A percentile compares a stretch with the other conserved stretches of the same genome.
These are phyloP conservation scores for Centruroides vittatus DNA, from an alignment of 1,140 invertebrate genomes.

Conservation along the genomic window DNA sequence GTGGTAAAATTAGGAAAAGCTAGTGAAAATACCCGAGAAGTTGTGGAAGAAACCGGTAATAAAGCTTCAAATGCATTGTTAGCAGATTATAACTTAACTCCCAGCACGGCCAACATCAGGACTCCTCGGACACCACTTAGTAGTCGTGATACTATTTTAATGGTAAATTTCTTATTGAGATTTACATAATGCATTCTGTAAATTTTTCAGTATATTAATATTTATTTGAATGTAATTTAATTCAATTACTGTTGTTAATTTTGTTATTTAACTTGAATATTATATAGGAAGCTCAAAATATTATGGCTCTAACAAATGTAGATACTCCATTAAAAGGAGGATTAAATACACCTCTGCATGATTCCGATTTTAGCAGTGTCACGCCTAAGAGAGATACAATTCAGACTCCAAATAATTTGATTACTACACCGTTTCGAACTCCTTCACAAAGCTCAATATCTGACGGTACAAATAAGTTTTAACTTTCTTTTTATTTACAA, in stretches of 20 bases:
- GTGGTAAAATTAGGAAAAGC: constrained; percentile 94
- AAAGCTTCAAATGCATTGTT: constrained; percentile 72
- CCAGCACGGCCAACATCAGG: constrained; percentile 41
- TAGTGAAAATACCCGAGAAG: constrained; percentile 82
- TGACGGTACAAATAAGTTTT: too few relatives aligned
- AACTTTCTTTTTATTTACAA: too few relatives aligned
- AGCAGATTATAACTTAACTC: constrained; percentile 76
- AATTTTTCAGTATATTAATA: too few relatives aligned
- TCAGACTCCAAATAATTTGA: constrained; percentile 86
- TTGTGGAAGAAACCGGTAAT: constrained; percentile 66
- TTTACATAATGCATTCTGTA: constrained; percentile 7
- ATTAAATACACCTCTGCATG: constrained; percentile 77
- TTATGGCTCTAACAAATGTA: constrained; percentile 93
- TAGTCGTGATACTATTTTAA: constrained; percentile 43
- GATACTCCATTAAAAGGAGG: constrained; percentile 95
- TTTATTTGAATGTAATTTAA: too few relatives aligned
- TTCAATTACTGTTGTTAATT: too few relatives aligned
- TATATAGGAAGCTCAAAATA: constrained; percentile 90
- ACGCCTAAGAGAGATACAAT: constrained; percentile 55
- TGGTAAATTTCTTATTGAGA: constrained; percentile 30
- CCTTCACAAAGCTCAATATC: constrained; percentile 21
- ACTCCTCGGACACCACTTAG: constrained; percentile 74
- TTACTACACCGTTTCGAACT: constrained; percentile 81
- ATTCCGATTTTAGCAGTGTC: constrained; percentile 72
- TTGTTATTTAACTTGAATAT: too few relatives aligned